Evolutionary conservation across 2,888 invertebrate genomes (phyloP).

Genomic region (Pocota personata): DNA sequence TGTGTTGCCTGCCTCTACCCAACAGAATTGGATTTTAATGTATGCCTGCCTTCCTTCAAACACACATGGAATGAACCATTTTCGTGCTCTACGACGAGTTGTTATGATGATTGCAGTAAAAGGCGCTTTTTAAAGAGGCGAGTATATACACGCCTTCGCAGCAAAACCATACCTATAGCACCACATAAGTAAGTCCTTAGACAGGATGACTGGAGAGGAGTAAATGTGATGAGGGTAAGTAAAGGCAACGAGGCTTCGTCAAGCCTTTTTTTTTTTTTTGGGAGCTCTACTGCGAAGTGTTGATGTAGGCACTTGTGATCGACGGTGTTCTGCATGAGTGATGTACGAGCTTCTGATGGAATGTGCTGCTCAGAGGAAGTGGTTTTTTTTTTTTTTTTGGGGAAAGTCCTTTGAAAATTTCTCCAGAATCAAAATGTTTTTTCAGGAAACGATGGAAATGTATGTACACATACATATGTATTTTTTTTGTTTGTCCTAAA

Average conservation of each 20-base stretch:
- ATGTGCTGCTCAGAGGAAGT: not conserved
- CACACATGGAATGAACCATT: slow-evolving; percentile 27
- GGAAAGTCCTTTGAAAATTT: slow-evolving; percentile 38
- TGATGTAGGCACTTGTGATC: slow-evolving; percentile 63
- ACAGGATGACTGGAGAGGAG: slow-evolving; percentile 38
- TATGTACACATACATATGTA: too few relatives aligned
- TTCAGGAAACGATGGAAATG: slow-evolving; percentile 9
- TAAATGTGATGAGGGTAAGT: slow-evolving; percentile 50
- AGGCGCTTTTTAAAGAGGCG: slow-evolving; percentile 10
- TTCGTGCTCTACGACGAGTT: slow-evolving; percentile 18
- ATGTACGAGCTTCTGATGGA: slow-evolving; percentile 33
- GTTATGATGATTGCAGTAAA: slow-evolving; percentile 55
- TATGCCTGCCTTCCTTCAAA: slow-evolving; percentile 22
- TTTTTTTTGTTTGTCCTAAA: slow-evolving; percentile 12
- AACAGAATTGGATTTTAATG: slow-evolving; percentile 58
- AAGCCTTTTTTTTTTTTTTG: slow-evolving; percentile 29
- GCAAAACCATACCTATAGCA: not conserved
- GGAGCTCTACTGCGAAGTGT: slow-evolving; percentile 34
- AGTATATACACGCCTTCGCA: not conserved
- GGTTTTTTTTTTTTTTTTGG: not conserved
- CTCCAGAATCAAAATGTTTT: slow-evolving; percentile 47
- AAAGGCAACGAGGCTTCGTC: slow-evolving; percentile 31
- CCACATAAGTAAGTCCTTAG: slow-evolving; percentile 49
- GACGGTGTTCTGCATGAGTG: slow-evolving; percentile 30
- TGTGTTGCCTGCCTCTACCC: slow-evolving; percentile 15